Conservation (phyloP, 2,797 vertebrate genomes). For the Coregonus suidteri region DNA sequence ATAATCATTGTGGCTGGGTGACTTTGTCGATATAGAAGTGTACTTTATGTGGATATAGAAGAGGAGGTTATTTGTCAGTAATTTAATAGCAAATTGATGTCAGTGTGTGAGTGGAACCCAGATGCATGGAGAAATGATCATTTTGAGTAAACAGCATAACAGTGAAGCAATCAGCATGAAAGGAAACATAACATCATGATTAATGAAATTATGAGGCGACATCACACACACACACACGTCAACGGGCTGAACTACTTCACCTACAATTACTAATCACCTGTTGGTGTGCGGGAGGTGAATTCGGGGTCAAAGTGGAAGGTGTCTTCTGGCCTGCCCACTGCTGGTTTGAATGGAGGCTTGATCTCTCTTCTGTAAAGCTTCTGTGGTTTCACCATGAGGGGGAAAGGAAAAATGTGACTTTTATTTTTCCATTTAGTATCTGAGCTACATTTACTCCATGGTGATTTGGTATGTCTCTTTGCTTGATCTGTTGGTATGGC, state of each 20-base stretch:
- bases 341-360: conserved; percentile 94
- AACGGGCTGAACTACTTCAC: not conserved
- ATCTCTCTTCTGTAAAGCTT: conserved; percentile 90
- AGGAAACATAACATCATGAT: not conserved
- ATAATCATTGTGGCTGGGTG: not conserved
- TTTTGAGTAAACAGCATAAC: no score
- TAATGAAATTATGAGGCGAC: not conserved
- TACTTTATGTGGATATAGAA: not conserved
- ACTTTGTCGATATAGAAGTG: not conserved
- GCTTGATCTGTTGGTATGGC: no score
- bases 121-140: not conserved
- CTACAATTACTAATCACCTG: conserved; percentile 70
- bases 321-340: conserved; percentile 93
- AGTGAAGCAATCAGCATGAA: not conserved
- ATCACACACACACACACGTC: conserved; percentile 6
- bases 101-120: not conserved
- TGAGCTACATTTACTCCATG: not conserved
- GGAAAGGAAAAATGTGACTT: conserved; percentile 14
- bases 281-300: conserved; percentile 94
- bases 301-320: conserved; percentile 98
- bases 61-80: not conserved
- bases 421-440: not conserved
- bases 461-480: no score
- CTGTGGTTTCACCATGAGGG: conserved; percentile 62
- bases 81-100: not conserved